Evolutionary conservation across 2,888 invertebrate species (phyloP).

Genomic region (Sarcophaga carnaria): DNA sequence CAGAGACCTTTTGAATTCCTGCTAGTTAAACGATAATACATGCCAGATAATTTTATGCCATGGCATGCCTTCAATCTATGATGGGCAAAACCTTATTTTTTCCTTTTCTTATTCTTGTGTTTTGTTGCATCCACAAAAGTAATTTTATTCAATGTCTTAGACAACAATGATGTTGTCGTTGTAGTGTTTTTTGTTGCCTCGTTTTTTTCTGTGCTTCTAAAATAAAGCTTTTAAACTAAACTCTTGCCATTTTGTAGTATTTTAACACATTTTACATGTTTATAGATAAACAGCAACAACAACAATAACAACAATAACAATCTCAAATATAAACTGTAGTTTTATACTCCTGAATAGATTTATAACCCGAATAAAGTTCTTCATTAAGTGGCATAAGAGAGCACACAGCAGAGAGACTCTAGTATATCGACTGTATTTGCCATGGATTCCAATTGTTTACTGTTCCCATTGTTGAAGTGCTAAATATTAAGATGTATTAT

Average conservation of each 20-base stretch:
- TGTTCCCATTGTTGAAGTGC: slow-evolving; percentile 29
- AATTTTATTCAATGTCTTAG: background rate
- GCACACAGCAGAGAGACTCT: background rate
- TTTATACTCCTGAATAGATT: slow-evolving; percentile 32
- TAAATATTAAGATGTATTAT: slow-evolving; percentile 21
- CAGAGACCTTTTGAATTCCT: slow-evolving; percentile 58
- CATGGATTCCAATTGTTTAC: slow-evolving; percentile 23
- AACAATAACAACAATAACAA: background rate
- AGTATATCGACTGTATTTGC: background rate
- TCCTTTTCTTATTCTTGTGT: slow-evolving; percentile 1
- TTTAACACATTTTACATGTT: slow-evolving; percentile 52
- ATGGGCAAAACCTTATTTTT: slow-evolving; percentile 2
- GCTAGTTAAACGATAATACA: slow-evolving; percentile 65
- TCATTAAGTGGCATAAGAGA: slow-evolving; percentile 23
- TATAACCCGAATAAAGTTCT: slow-evolving; percentile 46
- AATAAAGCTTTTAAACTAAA: slow-evolving; percentile 34
- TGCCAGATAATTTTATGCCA: slow-evolving; percentile 62
- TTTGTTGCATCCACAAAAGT: background rate
- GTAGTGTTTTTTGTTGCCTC: background rate
- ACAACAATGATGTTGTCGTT: background rate
- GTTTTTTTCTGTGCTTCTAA: slow-evolving; percentile 3
- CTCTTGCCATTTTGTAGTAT: slow-evolving; percentile 51
- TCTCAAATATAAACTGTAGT: slow-evolving; percentile 22
- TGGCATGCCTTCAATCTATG: slow-evolving; percentile 68
- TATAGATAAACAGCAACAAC: slow-evolving; percentile 20